phyloP scores from a whole-genome alignment of 2,888 invertebrate genomes.

The Heliconius aoede region DNA sequence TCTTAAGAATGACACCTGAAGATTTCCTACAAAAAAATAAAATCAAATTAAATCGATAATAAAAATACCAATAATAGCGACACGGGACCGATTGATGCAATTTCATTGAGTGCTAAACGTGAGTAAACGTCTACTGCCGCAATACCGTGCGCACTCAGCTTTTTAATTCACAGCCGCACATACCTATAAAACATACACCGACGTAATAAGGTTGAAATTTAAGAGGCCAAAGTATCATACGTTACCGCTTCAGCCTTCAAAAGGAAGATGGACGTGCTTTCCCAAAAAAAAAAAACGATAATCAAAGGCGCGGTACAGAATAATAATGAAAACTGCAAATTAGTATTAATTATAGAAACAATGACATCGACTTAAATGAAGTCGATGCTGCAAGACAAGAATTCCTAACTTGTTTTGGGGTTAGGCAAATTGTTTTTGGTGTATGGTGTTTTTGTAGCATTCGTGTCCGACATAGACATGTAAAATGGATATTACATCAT shows the following conservation, averaged over 20 bases:
- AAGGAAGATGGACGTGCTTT: constrained; percentile 68
- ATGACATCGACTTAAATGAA: constrained; percentile 71
- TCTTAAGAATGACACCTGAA: constrained; percentile 61
- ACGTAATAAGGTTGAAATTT: constrained; percentile 58
- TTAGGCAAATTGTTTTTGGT: constrained; percentile 44
- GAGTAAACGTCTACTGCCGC: constrained; percentile 71
- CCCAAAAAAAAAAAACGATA: constrained; percentile 71
- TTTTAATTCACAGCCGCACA: constrained; percentile 43
- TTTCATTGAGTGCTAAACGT: constrained; percentile 81
- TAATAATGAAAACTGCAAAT: constrained; percentile 79
- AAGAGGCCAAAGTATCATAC: constrained; percentile 50
- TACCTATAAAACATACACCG: constrained; percentile 57
- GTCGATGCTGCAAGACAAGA: constrained; percentile 66
- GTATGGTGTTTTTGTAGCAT: constrained; percentile 5
- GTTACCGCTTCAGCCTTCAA: constrained; percentile 59
- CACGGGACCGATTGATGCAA: constrained; percentile 78
- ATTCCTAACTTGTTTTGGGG: constrained; percentile 61
- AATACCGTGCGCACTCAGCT: constrained; percentile 54
- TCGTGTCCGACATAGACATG: constrained; percentile 9
- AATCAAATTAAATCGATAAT: constrained; percentile 73
- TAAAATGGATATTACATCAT: constrained; percentile 1
- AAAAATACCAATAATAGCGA: constrained; percentile 77
- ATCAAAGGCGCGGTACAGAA: constrained; percentile 64
- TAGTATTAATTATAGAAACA: constrained; percentile 80
- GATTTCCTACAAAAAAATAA: constrained; percentile 55